Conservation (phyloP, 2,113 vertebrate genomes). For the Gila orcuttii region DNA sequence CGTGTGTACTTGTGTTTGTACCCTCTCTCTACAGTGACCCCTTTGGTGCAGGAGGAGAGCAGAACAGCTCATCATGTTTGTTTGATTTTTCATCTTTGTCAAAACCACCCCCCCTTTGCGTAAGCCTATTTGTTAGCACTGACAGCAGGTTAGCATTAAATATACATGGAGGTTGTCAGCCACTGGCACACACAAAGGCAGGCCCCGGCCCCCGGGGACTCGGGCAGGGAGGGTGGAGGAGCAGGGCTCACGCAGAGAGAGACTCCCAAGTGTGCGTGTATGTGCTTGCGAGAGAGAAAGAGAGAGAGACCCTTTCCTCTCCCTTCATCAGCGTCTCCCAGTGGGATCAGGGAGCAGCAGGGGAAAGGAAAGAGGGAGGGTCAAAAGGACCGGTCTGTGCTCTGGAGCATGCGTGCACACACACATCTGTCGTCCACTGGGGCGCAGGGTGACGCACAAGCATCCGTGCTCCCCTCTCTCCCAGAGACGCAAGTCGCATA, state of each 20-base stretch:
- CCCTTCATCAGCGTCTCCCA: conserved; percentile 38
- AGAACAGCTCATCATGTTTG: conserved; percentile 64
- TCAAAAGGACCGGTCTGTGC: conserved; percentile 23
- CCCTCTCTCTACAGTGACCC: conserved; percentile 64
- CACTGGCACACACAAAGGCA: conserved; percentile 78
- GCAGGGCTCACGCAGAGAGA: conserved; percentile 41
- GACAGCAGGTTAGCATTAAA: conserved; percentile 87
- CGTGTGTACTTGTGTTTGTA: conserved; percentile 46
- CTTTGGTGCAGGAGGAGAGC: conserved; percentile 59
- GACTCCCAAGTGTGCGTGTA: conserved; percentile 41
- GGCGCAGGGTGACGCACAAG: conserved; percentile 74
- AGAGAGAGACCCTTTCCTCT: conserved; percentile 23
- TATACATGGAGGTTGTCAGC: conserved; percentile 83
- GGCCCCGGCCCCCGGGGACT: conserved; percentile 60
- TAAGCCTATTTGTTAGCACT: conserved; percentile 83
- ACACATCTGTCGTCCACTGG: conserved; percentile 73
- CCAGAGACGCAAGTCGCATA: conserved; percentile 68
- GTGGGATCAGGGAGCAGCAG: conserved; percentile 42
- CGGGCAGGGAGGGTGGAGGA: conserved; percentile 65
- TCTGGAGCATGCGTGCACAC: conserved; percentile 30
- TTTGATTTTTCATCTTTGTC: conserved; percentile 69
- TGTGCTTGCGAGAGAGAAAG: background rate
- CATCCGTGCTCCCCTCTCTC: conserved; percentile 62
- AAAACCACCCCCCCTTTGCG: conserved; percentile 63
- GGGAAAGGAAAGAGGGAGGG: conserved; percentile 45